Percentiles rank a stretch among this genome's conserved stretches.
phyloP scores from a whole-genome alignment of 1,140 invertebrate genomes.

The Eciton burchellii region DNA sequence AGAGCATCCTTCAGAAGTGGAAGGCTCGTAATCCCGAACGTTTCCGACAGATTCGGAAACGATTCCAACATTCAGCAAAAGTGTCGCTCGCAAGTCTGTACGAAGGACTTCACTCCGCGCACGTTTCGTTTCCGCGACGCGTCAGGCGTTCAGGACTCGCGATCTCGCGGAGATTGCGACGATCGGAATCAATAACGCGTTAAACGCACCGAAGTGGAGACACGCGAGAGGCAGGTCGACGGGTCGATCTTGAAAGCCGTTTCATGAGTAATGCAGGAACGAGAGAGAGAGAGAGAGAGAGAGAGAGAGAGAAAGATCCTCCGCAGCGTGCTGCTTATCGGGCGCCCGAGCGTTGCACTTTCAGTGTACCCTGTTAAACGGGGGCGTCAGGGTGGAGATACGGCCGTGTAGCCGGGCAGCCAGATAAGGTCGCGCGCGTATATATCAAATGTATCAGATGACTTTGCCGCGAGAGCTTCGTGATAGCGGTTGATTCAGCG shows the following conservation, averaged over 20 bases:
- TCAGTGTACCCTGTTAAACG: slow-evolving; percentile 10
- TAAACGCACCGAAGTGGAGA: not conserved
- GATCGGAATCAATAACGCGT: not conserved
- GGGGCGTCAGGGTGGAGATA: not conserved
- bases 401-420: not conserved
- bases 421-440: slow-evolving; percentile 26
- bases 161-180: not conserved
- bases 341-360: slow-evolving; percentile 10
- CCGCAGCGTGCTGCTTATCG: slow-evolving; percentile 23
- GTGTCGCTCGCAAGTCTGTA: no score
- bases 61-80: no score
- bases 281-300: not conserved
- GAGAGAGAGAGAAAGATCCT: not conserved
- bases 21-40: not conserved
- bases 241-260: slow-evolving; percentile 5
- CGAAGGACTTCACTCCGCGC: no score
- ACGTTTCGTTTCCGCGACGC: no score
- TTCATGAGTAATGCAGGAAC: not conserved
- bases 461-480: not conserved
- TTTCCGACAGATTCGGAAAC: not conserved
- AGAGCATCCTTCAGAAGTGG: not conserved
- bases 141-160: not conserved
- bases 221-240: not conserved
- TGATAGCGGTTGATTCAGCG: not conserved
- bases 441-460: slow-evolving; percentile 27